Conservation (phyloP, 2,797 vertebrate species). For the Pelobates cultripes region DNA sequence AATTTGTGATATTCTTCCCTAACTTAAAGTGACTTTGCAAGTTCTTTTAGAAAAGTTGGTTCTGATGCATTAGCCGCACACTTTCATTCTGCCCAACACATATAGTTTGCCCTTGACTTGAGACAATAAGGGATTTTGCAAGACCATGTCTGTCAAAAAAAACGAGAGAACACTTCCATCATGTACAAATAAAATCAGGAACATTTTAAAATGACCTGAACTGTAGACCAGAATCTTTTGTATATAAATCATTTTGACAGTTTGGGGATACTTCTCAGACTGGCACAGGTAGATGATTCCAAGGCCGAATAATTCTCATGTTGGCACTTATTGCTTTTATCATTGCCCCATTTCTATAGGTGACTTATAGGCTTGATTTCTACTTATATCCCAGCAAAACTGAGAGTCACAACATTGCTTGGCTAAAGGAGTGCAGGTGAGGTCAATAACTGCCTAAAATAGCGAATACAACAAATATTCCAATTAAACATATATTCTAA, state of each 20-base stretch:
- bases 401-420: too few species aligned
- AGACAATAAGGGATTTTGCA: too few species aligned
- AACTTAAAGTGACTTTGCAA: neutral
- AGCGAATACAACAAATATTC: too few species aligned
- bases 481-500: too few species aligned
- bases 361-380: neutral
- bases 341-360: neutral
- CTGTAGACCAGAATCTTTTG: neutral
- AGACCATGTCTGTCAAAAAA: too few species aligned
- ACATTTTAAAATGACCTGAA: neutral
- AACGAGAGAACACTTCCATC: too few species aligned
- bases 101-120: neutral
- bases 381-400: neutral
- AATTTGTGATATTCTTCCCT: neutral
- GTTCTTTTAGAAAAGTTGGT: neutral
- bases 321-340: neutral
- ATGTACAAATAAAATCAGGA: neutral
- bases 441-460: too few species aligned
- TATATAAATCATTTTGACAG: neutral
- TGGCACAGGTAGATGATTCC: neutral
- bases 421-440: too few species aligned
- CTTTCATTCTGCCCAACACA: neutral
- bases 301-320: neutral
- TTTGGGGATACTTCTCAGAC: neutral
- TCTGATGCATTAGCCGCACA: too few species aligned